A percentile compares a stretch with the other conserved stretches of the same genome.
These are phyloP conservation scores for Drosophila nasuta DNA, from an alignment of 1,140 invertebrate genomes.

Conservation along the genomic window DNA sequence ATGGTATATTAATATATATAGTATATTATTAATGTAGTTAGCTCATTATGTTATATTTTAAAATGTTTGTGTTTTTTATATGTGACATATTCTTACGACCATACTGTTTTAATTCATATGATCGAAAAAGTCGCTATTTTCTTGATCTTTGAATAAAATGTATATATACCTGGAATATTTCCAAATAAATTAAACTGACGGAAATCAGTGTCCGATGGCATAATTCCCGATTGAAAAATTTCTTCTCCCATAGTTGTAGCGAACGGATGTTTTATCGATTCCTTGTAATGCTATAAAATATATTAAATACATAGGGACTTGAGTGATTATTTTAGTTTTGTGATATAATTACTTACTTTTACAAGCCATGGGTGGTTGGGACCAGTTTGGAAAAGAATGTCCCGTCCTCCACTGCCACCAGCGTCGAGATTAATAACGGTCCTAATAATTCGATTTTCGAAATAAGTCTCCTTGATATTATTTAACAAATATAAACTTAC, in stretches of 20 bases:
- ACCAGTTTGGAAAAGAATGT: constrained; percentile 97
- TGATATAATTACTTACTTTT: constrained; percentile 86
- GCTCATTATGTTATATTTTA: too few relatives aligned
- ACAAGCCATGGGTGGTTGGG: constrained; percentile 95
- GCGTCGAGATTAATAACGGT: constrained; percentile 98
- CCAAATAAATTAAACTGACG: constrained; percentile 91
- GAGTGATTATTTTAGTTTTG: constrained; percentile 84
- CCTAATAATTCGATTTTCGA: constrained; percentile 51
- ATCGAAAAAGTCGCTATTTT: too few relatives aligned
- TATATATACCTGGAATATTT: constrained; percentile 80
- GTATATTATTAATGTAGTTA: too few relatives aligned
- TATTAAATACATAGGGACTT: constrained; percentile 80
- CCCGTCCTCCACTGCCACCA: constrained; percentile 95
- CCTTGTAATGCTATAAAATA: constrained; percentile 90
- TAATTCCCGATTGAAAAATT: constrained; percentile 92
- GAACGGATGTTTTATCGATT: constrained; percentile 91
- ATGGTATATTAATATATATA: too few relatives aligned
- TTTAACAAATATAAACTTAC: too few relatives aligned
- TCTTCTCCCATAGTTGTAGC: constrained; percentile 93
- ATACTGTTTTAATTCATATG: too few relatives aligned
- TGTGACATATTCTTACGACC: too few relatives aligned
- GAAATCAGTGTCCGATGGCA: constrained; percentile 95
- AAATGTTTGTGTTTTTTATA: too few relatives aligned
- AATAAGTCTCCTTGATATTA: too few relatives aligned
- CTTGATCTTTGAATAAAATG: too few relatives aligned